These are phyloP conservation scores for Subacronicta megacephala DNA, from an alignment of 2,888 invertebrate species.

Conservation along the genomic window DNA sequence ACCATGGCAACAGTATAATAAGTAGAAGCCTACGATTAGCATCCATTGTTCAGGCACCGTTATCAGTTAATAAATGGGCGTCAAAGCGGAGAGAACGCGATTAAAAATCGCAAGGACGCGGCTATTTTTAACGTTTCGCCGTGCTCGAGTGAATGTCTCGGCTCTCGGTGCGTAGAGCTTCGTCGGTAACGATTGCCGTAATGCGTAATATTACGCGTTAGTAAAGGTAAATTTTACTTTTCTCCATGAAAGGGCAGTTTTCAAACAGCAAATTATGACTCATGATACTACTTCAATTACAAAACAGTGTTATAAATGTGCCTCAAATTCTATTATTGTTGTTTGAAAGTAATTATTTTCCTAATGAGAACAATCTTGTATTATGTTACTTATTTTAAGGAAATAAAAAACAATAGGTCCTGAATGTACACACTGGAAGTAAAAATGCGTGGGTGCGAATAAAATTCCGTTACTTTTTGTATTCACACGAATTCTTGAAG, in stretches of 20 bases:
- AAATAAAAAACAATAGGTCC: not conserved
- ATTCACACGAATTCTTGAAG: not conserved
- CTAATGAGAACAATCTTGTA: not conserved
- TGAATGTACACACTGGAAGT: not conserved
- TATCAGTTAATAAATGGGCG: conserved; percentile 37
- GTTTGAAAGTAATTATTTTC: too few species aligned
- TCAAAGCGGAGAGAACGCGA: conserved; percentile 48
- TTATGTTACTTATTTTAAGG: not conserved
- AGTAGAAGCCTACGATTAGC: conserved; percentile 22
- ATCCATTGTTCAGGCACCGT: conserved; percentile 43
- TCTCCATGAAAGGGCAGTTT: not conserved
- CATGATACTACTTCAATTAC: not conserved
- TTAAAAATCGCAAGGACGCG: conserved; percentile 57
- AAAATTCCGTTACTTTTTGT: conserved; percentile 12
- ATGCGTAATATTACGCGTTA: conserved; percentile 29
- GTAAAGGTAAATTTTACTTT: not conserved
- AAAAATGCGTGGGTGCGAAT: not conserved
- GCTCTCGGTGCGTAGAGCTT: conserved; percentile 39
- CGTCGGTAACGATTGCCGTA: conserved; percentile 27
- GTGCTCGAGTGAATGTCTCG: conserved; percentile 53
- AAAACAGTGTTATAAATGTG: not conserved
- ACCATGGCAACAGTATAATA: conserved; percentile 5
- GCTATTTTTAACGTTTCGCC: conserved; percentile 55
- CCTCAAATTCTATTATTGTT: too few species aligned
- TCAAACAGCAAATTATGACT: not conserved